Evolutionary conservation across 2,113 vertebrate genomes (phyloP), one percentile per base, ranked within the genome.

Genomic region (Camelus bactrianus): DNA sequence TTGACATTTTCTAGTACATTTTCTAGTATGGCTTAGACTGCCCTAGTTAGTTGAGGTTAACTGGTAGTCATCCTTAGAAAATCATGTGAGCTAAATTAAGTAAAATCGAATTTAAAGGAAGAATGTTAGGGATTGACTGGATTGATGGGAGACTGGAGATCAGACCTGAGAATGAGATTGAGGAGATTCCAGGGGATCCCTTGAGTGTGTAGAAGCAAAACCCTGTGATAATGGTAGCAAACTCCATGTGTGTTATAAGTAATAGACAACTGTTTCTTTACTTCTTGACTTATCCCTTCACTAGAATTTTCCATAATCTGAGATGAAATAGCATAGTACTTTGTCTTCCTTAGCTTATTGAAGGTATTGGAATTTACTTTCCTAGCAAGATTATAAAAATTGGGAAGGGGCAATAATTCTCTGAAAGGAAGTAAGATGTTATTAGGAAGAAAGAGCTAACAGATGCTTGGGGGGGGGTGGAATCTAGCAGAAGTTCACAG

Each of bases 371-470:
- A 3, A 79, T 13, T 86, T 77, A 60, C 1, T 77, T 6, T 93
- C 19, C 16, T 32, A 72, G 38, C 8, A 82, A 42, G 35, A 70
- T 16, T 54, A 58, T 3, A 86, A 64, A 86, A 72, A 65, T 58
- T 83, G 62, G 54, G 58, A 76, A 30, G 64, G 82, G 11, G 12
- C 19, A 35, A 26, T 83, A 35, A 35, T 64, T 52, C 15, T 76
- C 8, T 12, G 15, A 58, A 90, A 83, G 15, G 10, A 83, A 88
- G 65, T 93, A 76, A 13, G 32, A 38, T 72, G 48, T 70, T 82
- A 77, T 95, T 83, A 95, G 62, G 65, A 83, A 83, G 75, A 91
- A 87, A 86, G 56, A 77, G 30, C 48, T 83, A 30, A 38, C 90
- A 97, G 90, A 93, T 93, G 86, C 69, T 54, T 65, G n/a, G 13